Evolutionary conservation across 2,797 vertebrate species (phyloP).

Genomic region (Halcyon smyrnensis): DNA sequence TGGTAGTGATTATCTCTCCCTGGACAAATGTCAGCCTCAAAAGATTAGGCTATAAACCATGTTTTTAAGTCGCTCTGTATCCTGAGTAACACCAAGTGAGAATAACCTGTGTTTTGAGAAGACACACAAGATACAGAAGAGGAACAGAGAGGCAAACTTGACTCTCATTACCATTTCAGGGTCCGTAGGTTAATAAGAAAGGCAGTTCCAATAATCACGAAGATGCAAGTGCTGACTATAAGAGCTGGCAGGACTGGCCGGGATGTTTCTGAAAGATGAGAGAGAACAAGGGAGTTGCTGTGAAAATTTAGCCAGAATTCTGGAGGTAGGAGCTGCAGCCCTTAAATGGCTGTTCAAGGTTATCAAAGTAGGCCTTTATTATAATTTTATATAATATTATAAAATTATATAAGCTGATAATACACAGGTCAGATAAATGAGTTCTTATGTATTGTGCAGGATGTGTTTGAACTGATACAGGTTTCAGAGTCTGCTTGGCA

Average conservation of each 20-base stretch:
- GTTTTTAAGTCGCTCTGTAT: neutral
- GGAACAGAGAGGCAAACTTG: neutral
- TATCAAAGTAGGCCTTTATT: neutral
- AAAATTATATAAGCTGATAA: neutral
- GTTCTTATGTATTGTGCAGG: neutral
- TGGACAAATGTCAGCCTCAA: neutral
- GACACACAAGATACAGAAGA: neutral
- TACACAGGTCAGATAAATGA: neutral
- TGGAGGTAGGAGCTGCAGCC: neutral
- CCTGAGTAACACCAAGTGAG: neutral
- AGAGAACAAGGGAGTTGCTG: neutral
- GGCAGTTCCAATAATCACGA: neutral
- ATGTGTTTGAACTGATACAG: neutral
- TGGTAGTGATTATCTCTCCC: neutral
- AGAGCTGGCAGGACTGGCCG: neutral
- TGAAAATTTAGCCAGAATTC: neutral
- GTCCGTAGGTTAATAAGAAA: conserved; percentile 18
- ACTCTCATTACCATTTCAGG: conserved; percentile 57
- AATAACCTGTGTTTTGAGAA: neutral
- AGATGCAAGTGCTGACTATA: neutral
- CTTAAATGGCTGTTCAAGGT: neutral
- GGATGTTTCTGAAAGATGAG: conserved; percentile 27
- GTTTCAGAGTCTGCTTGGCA: neutral
- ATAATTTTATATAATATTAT: neutral
- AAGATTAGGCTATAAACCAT: neutral